Evolutionary conservation across 2,797 vertebrate species (phyloP).

Genomic region (Cephalopachus bancanus): DNA sequence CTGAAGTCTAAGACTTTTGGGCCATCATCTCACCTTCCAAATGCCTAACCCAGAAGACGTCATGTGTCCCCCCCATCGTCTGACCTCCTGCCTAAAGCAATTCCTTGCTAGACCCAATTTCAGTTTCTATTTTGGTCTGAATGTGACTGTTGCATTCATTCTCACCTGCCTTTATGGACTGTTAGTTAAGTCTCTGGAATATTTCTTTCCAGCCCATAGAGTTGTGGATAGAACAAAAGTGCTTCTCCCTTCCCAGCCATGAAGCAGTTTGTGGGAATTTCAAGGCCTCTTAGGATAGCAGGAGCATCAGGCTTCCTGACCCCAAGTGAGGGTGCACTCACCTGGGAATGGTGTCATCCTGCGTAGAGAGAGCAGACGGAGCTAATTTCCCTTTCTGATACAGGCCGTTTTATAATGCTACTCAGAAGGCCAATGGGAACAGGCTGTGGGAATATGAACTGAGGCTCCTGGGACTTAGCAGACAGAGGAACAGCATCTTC

Average conservation of each 20-base stretch:
- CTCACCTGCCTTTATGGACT: constrained; percentile 1
- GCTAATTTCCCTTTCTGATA: neutral
- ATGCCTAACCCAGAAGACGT: neutral
- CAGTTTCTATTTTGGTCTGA: neutral
- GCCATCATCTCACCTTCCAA: neutral
- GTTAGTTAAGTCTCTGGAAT: neutral
- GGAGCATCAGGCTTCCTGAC: neutral
- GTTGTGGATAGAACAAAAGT: neutral
- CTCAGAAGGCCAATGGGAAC: constrained; percentile 19
- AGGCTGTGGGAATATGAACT: neutral
- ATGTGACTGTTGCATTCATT: neutral
- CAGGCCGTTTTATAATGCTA: constrained; percentile 60
- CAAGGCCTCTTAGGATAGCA: neutral
- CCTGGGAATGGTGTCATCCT: neutral
- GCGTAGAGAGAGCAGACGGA: neutral
- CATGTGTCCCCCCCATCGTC: neutral
- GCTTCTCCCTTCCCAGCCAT: neutral
- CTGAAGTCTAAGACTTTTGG: neutral
- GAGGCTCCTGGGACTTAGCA: neutral
- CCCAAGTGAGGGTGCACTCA: neutral
- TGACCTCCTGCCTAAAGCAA: neutral
- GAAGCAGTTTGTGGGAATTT: neutral
- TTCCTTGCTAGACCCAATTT: neutral
- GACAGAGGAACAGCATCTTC: neutral
- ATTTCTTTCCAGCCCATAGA: neutral